These are phyloP conservation scores for Corvus cornix DNA, from an alignment of 2,113 vertebrate species.

Conservation along the genomic window DNA sequence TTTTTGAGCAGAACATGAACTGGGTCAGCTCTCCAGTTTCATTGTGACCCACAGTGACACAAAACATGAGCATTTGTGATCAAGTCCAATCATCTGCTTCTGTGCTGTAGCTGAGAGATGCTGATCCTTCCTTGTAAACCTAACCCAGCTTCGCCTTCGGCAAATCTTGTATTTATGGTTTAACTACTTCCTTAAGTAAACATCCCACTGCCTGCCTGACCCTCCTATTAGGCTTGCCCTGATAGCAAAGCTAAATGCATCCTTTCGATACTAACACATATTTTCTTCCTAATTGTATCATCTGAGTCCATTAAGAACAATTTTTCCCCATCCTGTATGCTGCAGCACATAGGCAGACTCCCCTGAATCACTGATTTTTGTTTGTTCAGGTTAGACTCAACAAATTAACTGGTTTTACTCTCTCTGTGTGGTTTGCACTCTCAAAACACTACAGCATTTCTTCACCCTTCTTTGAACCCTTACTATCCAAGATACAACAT, in stretches of 20 bases:
- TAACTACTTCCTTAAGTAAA: slow-evolving; percentile 35
- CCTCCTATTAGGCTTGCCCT: slow-evolving; percentile 29
- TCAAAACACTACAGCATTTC: neutral
- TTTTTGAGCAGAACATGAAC: neutral
- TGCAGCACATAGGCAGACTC: neutral
- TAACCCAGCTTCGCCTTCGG: neutral
- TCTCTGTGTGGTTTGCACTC: neutral
- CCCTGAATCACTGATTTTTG: neutral
- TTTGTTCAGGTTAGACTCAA: slow-evolving; percentile 20
- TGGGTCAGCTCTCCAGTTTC: neutral
- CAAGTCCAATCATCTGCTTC: neutral
- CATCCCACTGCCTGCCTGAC: neutral
- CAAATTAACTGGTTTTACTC: neutral
- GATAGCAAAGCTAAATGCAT: slow-evolving; percentile 5
- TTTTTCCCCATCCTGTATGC: neutral
- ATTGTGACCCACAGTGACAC: neutral
- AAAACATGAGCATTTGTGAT: neutral
- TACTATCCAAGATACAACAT: neutral
- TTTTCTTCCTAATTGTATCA: slow-evolving; percentile 30
- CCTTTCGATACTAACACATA: neutral
- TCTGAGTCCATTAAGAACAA: neutral
- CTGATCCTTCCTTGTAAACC: neutral
- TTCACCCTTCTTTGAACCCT: slow-evolving; percentile 34
- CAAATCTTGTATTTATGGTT: neutral
- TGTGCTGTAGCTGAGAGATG: neutral